Evolutionary conservation across 2,888 invertebrate species (phyloP), one percentile per base, ranked within the genome.

Genomic region (Leptinotarsa juncta): DNA sequence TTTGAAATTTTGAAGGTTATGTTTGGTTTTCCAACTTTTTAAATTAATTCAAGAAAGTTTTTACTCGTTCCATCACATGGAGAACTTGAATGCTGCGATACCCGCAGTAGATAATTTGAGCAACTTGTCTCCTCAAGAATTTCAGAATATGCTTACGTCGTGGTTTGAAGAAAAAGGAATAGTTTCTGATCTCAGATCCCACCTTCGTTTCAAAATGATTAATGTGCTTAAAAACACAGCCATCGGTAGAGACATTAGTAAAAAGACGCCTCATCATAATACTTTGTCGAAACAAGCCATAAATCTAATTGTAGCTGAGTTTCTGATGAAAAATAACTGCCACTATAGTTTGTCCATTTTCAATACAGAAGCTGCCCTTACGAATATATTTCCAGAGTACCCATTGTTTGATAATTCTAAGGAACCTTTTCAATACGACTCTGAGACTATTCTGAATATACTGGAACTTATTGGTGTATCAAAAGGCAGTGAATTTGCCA

Each of bases 101-200:
- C 76, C 78, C n/a, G 67, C 67, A 42, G 70, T 62, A 49, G 67
- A 74, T 26, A 50, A 71, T 4, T 71, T 80, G 23, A 79, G 76
- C 72, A 82, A 83, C 77, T 70, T 88, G 60, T 83, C 87, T 4
- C 78, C 88, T 4, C 89, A 90, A 81, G 90, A 90, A 83, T 92
- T 92, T 86, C 91, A 91, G 86, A 89, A 88, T 81, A 89, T 89
- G 84, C 87, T 92, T 66, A 90, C 88, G 72, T 88, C 89, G 75
- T 89, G 92, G 87, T 91, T 92, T 83, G 90, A 92, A 84, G 90
- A 91, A 84, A 91, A 90, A 85, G 92, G 92, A 18, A 86, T 92
- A 70, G 83, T 92, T 51, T 89, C 90, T 51, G 91, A 92, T 78
- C 84, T 92, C 69, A 87, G 91, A 75, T 89, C 91, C 3, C 90